phyloP scores from a whole-genome alignment of 35 echinoderm and acorn worm species.

The Eucidaris tribuloides region DNA sequence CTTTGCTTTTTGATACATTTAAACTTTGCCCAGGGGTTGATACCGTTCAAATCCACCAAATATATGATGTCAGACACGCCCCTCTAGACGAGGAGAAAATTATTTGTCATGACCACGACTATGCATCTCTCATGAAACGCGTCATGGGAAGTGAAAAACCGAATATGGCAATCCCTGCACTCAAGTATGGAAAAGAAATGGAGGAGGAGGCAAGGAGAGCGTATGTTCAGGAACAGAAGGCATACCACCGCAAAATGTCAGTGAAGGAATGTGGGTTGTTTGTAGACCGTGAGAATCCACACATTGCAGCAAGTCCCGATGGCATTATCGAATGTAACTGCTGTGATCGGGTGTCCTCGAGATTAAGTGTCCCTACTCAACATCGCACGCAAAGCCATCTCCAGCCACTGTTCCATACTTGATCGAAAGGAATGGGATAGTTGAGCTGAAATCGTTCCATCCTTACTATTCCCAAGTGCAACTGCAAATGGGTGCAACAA shows the following conservation, averaged over 20 bases:
- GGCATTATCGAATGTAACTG: constrained; percentile 29
- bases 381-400: constrained; percentile 12
- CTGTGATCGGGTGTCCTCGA: constrained; percentile 33
- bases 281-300: not conserved
- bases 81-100: too few species aligned
- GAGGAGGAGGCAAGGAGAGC: constrained; percentile 38
- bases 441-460: not conserved
- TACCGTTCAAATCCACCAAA: too few species aligned
- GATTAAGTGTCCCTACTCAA: constrained; percentile 30
- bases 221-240: not conserved
- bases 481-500: constrained; percentile 9
- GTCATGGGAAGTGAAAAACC: constrained; percentile 17
- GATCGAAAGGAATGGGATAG: not conserved
- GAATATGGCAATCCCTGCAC: not conserved
- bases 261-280: constrained; percentile 43
- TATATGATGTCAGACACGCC: too few species aligned
- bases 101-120: too few species aligned
- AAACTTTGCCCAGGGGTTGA: too few species aligned
- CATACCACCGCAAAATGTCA: not conserved
- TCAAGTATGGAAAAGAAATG: constrained; percentile 53
- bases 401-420: not conserved
- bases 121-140: constrained; percentile 4
- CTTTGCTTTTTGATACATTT: too few species aligned
- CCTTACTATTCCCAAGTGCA: not conserved
- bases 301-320: constrained; percentile 33